Base-by-base conservation (phyloP, 2,113 vertebrate genomes). In the Charina bottae region DNA sequence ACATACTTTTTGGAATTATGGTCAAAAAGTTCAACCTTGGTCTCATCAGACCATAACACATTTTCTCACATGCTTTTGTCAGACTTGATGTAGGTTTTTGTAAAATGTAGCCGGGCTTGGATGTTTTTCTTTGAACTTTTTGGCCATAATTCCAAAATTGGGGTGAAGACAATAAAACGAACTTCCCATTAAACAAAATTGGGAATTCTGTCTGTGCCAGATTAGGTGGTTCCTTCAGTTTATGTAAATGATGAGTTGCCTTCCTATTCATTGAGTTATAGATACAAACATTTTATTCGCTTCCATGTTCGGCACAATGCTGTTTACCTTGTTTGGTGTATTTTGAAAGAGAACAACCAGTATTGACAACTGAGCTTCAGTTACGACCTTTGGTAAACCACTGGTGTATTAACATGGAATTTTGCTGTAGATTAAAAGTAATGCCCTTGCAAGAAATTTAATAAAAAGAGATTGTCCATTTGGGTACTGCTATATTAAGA, bases 201-300 rank as follows among this genome's bases (percentile, higher is more conserved):
- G 26, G 37, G 24, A 17, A 26, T 56, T 54, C 28, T 85, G 6
- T 53, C 46, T 24, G 26, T 54, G 21, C 72, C 15, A 19, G 23
- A 28, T n/a, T 28, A 11, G 24, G 60, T 12, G 8, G 54, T 83
- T 78, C 53, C 2, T 59, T 58, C 17, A n/a, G 90, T 42, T 0
- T 0, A 87, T 83, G 12, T 49, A 83, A 87, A 64, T 60, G 55
- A 17, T 89, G 83, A 2, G 0, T 90, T 85, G 21, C 10, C 21
- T 93, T 49, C 90, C 54, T 87, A 15, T 92, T 95, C 60, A 85
- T 19, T 85, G 72, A 33, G 64, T 91, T 92, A n/a, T 2, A 92
- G 89, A 46, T 10, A 86, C 72, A 62, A 89, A 37, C 53, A 6
- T 90, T 94, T 23, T 94, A 83, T 54, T 85, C 42, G 13, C 23